Base-by-base conservation (phyloP, 2,888 invertebrate genomes). In the Calliopum simillimum region DNA sequence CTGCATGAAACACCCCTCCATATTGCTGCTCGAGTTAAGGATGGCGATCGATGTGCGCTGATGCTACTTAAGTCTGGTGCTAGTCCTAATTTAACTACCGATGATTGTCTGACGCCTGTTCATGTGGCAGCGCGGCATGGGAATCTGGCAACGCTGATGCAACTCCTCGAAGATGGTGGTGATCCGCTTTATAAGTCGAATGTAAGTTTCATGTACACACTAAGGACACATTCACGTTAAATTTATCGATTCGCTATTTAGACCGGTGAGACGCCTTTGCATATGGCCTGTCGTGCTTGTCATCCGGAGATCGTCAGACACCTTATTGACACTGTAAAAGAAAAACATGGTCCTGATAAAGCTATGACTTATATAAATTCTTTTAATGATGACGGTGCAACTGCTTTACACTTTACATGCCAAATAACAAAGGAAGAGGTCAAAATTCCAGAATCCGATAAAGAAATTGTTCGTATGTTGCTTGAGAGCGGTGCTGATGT, bases 11-110 rank as follows among this genome's bases (percentile, higher is more conserved):
- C 99, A 0, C 97, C 99, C 0, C 88, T 99, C 46, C 99, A 99
- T 83, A 97, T 99, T 73, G 98, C 98, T n/a, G 96, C 98, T 0
- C 89, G 97, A 75, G 95, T 97, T 71, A 92, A 92, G 79, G 97
- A 95, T 79, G 96, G 95, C 4, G 94, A 96, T 82, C 91, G 93
- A 77, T 99, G 99, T 86, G 98, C 98, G 4, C 90, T 98, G 77
- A 98, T 99, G 98, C 88, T 99, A 74, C 88, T 99, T 47, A 99
- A 99, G 86, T 98, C 98, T 3, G 99, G 99, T 0, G 99, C 99
- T 11, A 95, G 97, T 71, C 96, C 98, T 1, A 99, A 99, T 87
- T 91, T 98, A 73, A 92, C 93, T 3, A 98, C 97, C 71, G 96
- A 97, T 84, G 97, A 98, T 85, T 98, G 98, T 2, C 95, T 98